A percentile compares a stretch with the other conserved stretches of the same genome.
Conservation (phyloP, 1,140 invertebrate genomes). For the Lanistes nyassanus region DNA sequence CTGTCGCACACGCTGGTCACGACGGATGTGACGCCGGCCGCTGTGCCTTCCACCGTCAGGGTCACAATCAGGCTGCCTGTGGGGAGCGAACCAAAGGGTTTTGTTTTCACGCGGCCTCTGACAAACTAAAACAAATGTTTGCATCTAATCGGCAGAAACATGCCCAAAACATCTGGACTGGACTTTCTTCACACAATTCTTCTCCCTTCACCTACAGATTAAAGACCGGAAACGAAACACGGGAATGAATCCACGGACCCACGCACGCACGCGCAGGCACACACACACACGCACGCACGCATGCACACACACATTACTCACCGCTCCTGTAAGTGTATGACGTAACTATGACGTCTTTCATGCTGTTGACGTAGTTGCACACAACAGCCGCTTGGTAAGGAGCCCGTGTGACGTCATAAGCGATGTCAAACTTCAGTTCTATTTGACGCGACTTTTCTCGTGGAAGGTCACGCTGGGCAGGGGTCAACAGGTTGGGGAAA, state of each 20-base stretch:
- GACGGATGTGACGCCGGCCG: slow-evolving; percentile 26
- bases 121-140: neutral
- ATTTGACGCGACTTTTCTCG: slow-evolving; percentile 23
- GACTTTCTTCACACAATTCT: neutral
- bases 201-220: neutral
- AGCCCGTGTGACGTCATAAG: slow-evolving; percentile 28
- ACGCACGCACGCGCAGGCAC: slow-evolving; percentile 1
- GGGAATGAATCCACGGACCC: neutral
- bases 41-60: slow-evolving; percentile 33
- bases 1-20: slow-evolving; percentile 33
- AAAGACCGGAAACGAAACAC: neutral
- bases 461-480: slow-evolving; percentile 15
- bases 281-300: neutral
- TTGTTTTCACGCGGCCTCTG: neutral
- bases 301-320: neutral
- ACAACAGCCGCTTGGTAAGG: slow-evolving; percentile 14
- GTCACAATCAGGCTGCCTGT: slow-evolving; percentile 46
- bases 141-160: neutral
- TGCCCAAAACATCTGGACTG: neutral
- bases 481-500: slow-evolving; percentile 18
- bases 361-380: slow-evolving; percentile 19
- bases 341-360: slow-evolving; percentile 7
- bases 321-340: slow-evolving; percentile 3
- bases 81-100: neutral
- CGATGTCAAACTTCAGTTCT: slow-evolving; percentile 37